Percentiles rank a stretch among this genome's conserved stretches.
Evolutionary conservation across 2,888 invertebrate species (phyloP).

Genomic region (Tetanocera ferruginea): DNA sequence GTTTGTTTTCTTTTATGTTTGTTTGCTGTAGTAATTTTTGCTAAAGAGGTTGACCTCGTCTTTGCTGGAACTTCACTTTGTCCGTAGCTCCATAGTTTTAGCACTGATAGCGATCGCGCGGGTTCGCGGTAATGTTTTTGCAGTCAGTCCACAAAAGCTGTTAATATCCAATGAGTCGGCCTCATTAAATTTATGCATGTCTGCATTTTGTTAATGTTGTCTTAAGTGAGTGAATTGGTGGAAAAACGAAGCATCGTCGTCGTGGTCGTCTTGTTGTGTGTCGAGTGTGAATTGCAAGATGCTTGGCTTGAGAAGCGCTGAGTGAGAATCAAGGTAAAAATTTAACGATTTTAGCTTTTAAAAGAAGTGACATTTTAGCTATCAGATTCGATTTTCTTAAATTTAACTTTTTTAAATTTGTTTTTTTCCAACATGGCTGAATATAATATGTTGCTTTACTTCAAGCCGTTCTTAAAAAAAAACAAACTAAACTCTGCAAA

Average conservation of each 20-base stretch:
- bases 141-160: conserved; percentile 11
- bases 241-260: not conserved
- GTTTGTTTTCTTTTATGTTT: not conserved
- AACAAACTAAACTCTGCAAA: too few species aligned
- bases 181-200: conserved; percentile 48
- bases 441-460: too few species aligned
- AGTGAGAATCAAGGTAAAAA: too few species aligned
- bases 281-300: too few species aligned
- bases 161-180: not conserved
- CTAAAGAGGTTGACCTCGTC: conserved; percentile 30
- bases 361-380: too few species aligned
- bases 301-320: too few species aligned
- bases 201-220: conserved; percentile 54
- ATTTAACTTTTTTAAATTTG: too few species aligned
- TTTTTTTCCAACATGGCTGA: too few species aligned
- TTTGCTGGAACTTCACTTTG: not conserved
- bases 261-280: not conserved
- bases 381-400: too few species aligned
- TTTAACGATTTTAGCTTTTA: too few species aligned
- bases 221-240: not conserved
- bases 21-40: not conserved
- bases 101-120: conserved; percentile 16
- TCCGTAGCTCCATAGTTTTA: not conserved
- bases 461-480: too few species aligned
- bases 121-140: not conserved